Conservation (phyloP, 2,888 invertebrate species). For the Latrodectus hesperus region DNA sequence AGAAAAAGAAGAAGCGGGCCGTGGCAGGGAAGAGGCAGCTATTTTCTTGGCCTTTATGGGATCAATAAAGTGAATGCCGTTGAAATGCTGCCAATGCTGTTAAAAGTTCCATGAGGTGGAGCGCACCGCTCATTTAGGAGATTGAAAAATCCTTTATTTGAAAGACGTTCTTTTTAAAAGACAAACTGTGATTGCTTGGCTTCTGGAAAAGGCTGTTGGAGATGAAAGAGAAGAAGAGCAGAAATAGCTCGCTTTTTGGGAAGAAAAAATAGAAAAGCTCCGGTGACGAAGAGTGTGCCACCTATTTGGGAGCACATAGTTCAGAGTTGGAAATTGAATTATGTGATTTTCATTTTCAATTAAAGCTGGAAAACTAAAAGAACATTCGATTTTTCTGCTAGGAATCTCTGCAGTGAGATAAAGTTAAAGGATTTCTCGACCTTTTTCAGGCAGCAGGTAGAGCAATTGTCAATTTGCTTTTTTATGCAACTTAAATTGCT, state of each 20-base stretch:
- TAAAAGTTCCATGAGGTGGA: conserved; percentile 30
- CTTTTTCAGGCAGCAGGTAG: too few relatives aligned
- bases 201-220: conserved; percentile 1
- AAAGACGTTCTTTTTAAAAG: conserved; percentile 23
- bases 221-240: neutral
- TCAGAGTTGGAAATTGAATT: conserved; percentile 30
- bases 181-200: conserved; percentile 39
- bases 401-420: too few relatives aligned
- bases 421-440: too few relatives aligned
- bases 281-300: neutral
- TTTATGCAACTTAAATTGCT: too few relatives aligned
- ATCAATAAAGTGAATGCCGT: conserved; percentile 36
- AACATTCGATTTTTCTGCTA: too few relatives aligned
- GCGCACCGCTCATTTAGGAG: conserved; percentile 36
- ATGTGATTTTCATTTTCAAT: conserved; percentile 1
- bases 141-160: conserved; percentile 61
- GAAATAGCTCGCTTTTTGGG: conserved; percentile 9
- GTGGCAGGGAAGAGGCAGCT: conserved; percentile 10
- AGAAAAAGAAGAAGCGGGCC: neutral
- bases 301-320: neutral
- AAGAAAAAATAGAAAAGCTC: conserved; percentile 1
- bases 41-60: conserved; percentile 36
- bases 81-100: conserved; percentile 31
- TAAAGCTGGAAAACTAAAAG: neutral
- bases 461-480: too few relatives aligned